Evolutionary conservation across 2,888 invertebrate genomes (phyloP).

Genomic region (Aplocera efformata): DNA sequence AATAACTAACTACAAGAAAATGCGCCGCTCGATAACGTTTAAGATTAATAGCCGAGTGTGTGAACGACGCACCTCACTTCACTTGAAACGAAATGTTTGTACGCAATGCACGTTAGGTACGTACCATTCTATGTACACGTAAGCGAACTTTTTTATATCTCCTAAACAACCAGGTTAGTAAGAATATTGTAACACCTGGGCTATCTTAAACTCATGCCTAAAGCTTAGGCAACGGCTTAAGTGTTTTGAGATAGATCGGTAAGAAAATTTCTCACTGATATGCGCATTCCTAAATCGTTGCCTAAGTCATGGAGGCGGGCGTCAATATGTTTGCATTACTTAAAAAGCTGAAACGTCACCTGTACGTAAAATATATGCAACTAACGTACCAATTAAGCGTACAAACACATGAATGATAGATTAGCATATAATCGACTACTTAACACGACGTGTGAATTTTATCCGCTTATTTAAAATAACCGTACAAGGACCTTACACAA

Average conservation of each 20-base stretch:
- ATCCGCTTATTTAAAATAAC: conserved; percentile 9
- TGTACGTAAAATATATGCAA: conserved; percentile 7
- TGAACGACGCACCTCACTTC: conserved; percentile 2
- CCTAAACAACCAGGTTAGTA: too few relatives aligned
- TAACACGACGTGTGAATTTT: conserved; percentile 5
- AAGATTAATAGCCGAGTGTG: conserved; percentile 5
- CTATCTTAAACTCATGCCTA: too few relatives aligned
- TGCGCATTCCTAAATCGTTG: too few relatives aligned
- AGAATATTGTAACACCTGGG: too few relatives aligned
- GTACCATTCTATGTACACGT: conserved; percentile 5
- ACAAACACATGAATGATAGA: conserved; percentile 9
- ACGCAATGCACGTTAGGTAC: conserved; percentile 1
- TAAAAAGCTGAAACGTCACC: not conserved
- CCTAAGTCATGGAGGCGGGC: too few relatives aligned
- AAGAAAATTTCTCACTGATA: too few relatives aligned
- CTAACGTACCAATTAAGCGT: conserved; percentile 7
- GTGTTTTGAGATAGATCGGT: too few relatives aligned
- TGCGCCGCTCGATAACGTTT: conserved; percentile 2
- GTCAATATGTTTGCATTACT: too few relatives aligned
- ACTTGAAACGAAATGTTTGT: not conserved
- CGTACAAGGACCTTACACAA: too few relatives aligned
- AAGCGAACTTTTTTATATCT: not conserved
- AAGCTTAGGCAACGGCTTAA: too few relatives aligned
- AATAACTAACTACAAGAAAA: conserved; percentile 1
- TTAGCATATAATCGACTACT: conserved; percentile 5